Evolutionary conservation across 2,888 invertebrate species (phyloP).

Genomic region (Cephalotes varians): DNA sequence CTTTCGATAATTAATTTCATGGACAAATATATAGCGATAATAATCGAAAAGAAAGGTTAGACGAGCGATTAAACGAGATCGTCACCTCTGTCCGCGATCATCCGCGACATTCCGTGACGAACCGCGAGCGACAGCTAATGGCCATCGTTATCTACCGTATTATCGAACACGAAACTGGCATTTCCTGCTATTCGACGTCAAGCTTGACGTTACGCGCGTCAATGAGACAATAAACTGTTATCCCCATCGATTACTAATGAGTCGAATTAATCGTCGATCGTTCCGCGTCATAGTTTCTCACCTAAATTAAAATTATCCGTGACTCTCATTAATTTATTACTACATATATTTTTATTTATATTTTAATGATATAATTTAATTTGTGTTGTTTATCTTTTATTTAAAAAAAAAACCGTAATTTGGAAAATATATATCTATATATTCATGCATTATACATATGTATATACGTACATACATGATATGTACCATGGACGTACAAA

Average conservation of each 20-base stretch:
- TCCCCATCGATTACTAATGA: constrained; percentile 62
- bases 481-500: too few relatives aligned
- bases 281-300: neutral
- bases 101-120: neutral
- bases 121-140: constrained; percentile 63
- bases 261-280: neutral
- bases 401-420: too few relatives aligned
- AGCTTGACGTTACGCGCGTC: constrained; percentile 65
- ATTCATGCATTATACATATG: too few relatives aligned
- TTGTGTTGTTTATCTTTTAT: too few relatives aligned
- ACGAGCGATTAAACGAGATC: neutral
- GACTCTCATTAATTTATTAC: neutral
- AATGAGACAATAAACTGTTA: constrained; percentile 64
- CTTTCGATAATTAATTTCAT: neutral
- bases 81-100: neutral
- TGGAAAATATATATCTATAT: neutral
- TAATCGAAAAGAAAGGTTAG: constrained; percentile 15
- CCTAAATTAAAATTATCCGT: neutral
- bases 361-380: neutral
- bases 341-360: neutral
- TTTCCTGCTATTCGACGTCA: constrained; percentile 74
- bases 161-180: constrained; percentile 66
- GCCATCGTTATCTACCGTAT: constrained; percentile 47
- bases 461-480: too few relatives aligned
- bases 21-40: neutral